Evolutionary conservation across 2,888 invertebrate species (phyloP).

Genomic region (Malthinus seriepunctatus): DNA sequence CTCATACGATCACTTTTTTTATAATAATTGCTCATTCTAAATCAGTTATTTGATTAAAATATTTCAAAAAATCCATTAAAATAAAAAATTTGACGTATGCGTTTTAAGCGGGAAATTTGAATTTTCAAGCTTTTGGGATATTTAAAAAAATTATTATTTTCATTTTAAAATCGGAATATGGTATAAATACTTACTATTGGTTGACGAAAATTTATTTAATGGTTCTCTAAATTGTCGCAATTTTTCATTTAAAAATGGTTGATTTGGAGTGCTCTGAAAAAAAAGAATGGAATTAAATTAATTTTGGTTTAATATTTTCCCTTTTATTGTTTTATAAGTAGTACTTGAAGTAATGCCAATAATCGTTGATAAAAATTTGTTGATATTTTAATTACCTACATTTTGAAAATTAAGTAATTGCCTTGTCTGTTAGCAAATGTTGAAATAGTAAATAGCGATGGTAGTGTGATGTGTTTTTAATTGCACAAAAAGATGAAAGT

Average conservation of each 20-base stretch:
- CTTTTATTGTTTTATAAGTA: constrained; percentile 31
- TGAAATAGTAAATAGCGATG: too few species aligned
- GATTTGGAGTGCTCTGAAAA: constrained; percentile 55
- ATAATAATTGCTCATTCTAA: too few species aligned
- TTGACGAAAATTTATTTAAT: constrained; percentile 57
- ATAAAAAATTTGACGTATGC: too few species aligned
- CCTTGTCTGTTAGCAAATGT: not conserved
- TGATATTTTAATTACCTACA: constrained; percentile 21
- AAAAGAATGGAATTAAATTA: constrained; percentile 22
- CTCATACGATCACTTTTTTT: too few species aligned
- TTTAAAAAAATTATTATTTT: too few species aligned
- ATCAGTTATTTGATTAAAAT: too few species aligned
- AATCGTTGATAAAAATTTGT: constrained; percentile 18
- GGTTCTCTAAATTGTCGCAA: constrained; percentile 59
- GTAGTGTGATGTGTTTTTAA: too few species aligned
- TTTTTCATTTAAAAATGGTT: constrained; percentile 57
- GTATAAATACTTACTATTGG: constrained; percentile 53
- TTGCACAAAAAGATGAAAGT: too few species aligned
- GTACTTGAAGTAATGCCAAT: constrained; percentile 37
- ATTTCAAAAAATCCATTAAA: too few species aligned
- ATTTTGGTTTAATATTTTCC: constrained; percentile 20
- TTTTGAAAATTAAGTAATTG: not conserved
- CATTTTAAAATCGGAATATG: not conserved
- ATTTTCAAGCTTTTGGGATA: not conserved
- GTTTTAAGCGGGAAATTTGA: not conserved